Percentiles rank a stretch among this genome's conserved stretches.
phyloP scores from a whole-genome alignment of 2,888 invertebrate species.

The Helleia helle region DNA sequence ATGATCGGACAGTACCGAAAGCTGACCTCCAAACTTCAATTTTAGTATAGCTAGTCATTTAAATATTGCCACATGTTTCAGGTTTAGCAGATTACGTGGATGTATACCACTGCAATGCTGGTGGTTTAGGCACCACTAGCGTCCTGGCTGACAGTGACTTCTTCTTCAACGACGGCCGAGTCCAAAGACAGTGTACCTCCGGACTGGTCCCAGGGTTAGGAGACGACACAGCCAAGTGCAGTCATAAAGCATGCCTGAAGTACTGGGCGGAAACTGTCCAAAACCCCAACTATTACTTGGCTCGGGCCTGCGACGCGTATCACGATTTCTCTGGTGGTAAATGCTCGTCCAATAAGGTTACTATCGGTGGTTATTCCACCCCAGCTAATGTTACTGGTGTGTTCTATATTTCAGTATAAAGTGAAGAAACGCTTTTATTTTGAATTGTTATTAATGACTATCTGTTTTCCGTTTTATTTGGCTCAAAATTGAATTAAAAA shows the following conservation, averaged over 20 bases:
- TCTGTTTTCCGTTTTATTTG: too few relatives aligned
- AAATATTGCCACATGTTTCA: slow-evolving; percentile 29
- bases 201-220: too few relatives aligned
- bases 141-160: slow-evolving; percentile 74
- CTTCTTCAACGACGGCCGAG: slow-evolving; percentile 68
- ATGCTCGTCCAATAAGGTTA: slow-evolving; percentile 47
- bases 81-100: slow-evolving; percentile 75
- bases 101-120: slow-evolving; percentile 75
- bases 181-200: slow-evolving; percentile 69
- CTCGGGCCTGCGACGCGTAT: slow-evolving; percentile 51
- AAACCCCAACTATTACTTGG: slow-evolving; percentile 38
- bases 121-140: slow-evolving; percentile 62
- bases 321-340: slow-evolving; percentile 41
- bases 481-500: too few relatives aligned
- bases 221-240: slow-evolving; percentile 53
- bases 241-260: slow-evolving; percentile 54
- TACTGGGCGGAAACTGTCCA: slow-evolving; percentile 48
- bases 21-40: too few relatives aligned
- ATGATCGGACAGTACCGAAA: too few relatives aligned
- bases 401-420: slow-evolving; percentile 58
- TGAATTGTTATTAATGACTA: too few relatives aligned
- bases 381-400: slow-evolving; percentile 59
- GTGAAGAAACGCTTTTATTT: too few relatives aligned
- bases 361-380: slow-evolving; percentile 54
- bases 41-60: too few relatives aligned